Evolutionary conservation across 2,113 vertebrate genomes (phyloP), one percentile per base, ranked within the genome.

Genomic region (Spilogale gracilis): DNA sequence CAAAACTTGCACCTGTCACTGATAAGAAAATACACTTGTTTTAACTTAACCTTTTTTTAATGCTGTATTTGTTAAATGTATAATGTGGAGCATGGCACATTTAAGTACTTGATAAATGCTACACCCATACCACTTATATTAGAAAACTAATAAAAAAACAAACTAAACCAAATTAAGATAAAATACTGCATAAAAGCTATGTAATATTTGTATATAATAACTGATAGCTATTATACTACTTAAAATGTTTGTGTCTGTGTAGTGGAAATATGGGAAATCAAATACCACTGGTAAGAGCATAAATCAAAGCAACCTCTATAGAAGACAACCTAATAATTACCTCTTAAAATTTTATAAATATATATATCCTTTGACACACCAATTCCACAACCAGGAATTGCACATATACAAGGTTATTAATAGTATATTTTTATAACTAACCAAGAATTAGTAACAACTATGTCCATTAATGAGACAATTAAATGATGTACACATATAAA

Each of bases 1-100:
- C 99, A 97, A 99, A 99, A 98, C 99, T 99, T 98, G 99, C 99
- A 76, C 99, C 99, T 80, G 99, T 99, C 98, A 99, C 99, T 99
- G 97, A 30, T 98, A 45, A 79, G 97, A 8, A 83, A 88, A 96
- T 2, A 69, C 88, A 97, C 14, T 91, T 67, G 38, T 0, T 83
- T 97, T 93, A 0, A 17, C 48, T 50, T 56, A 4, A 4, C 12
- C 61, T 18, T 63, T 20, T 20, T 85, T 82, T 93, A 78, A 58
- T 67, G 16, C 10, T 82, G 18, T 54, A 85, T 83, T 96, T 96
- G 18, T 94, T 89, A 92, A 94, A 81, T 71, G 79, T 65, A 95
- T 76, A 95, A 71, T 88, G 18, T 83, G 23, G 11, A 96, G 5
- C 16, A 84, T 60, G 14, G 54, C 3, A 71, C 14, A 94, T 87